Evolutionary conservation across 2,113 vertebrate species (phyloP), one percentile per base, ranked within the genome.

Genomic region (Trochalopteron elliotii): DNA sequence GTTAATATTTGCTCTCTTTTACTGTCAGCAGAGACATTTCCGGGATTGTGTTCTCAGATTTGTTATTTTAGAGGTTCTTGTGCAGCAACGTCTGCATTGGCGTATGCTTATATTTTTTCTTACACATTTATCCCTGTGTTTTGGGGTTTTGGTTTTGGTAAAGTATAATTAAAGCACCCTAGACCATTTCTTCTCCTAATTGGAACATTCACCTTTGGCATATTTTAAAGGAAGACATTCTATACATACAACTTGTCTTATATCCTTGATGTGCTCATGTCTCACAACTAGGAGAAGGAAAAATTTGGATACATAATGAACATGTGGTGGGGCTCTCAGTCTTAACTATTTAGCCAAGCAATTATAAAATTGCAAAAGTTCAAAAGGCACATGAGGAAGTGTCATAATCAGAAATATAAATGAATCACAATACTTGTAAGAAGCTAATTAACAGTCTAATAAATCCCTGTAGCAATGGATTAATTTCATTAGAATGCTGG

Each of bases 401-500:
- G 44, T 67, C 65, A 93, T 83, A 92, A 91, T 93, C 57, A 95
- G 78, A 96, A 96, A 92, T 33, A 64, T 83, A 96, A 97, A 91
- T 87, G 45, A 95, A 61, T 56, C 7, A 20, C 7, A 7, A 64
- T 49, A 94, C 84, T 90, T 71, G 37, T 76, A 97, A 97, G 64
- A 45, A 92, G 65, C 33, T 94, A 91, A 96, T 95, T 95, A 95
- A 90, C 5, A 18, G 50, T 56, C 65, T 93, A 89, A 70, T 85
- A 89, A 93, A 90, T 81, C 78, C 67, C 64, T 70, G 14, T 82
- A 91, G 85, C 64, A 83, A 88, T 68, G 50, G 83, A 91, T 86
- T 96, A 70, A 84, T 95, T 96, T 39, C 61, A 90, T 95, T 84
- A 91, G 57, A 88, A 76, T 44, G 64, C 71, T 53, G 28, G 53